Evolutionary conservation across 2,797 vertebrate species (phyloP), one percentile per base, ranked within the genome.

Genomic region (Characodon lateralis): DNA sequence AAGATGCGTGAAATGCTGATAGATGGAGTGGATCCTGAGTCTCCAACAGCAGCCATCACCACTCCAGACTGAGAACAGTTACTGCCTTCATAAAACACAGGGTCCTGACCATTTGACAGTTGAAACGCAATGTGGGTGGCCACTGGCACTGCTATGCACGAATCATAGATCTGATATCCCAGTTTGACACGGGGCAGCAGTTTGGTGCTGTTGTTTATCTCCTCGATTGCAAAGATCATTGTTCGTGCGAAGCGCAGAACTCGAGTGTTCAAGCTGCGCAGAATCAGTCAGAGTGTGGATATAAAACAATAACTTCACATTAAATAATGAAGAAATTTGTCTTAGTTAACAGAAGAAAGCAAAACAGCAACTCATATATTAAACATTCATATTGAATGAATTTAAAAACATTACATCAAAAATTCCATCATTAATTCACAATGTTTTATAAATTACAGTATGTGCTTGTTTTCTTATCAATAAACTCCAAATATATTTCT

Each of bases 11-110:
- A 58, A 5, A 73, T 90, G 80, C 89, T 92, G 72, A 95, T 95
- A 14, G 94, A 92, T 1, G 88, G 90, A 0, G 94, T 92, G 48
- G 94, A 95, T 10, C 88, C 91, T 71, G 94, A 91, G 61, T 93
- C 92, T 18, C 91, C 94, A 3, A 95, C 74, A 0, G 93, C 18
- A 48, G 91, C 92, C 53, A 81, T 69, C 74, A 92, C 82, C 18
- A 41, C 65, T 24, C 80, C 82, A 0, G 86, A 84, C 0, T 72
- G 68, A 0, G 87, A 84, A 66, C 93, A 94, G 14, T 46, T 73
- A 16, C 3, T 56, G 14, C 13, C 7, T 20, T 59, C 12, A 24
- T 59, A 14, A 59, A 58, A 59, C 39, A 26, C 55, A 46, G 55
- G 72, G 4, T 73, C 72, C 55, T 59, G 2, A 35, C 88, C 88